Percentiles rank a stretch among this genome's conserved stretches.
These are phyloP conservation scores for Sylvilagus floridanus DNA, from an alignment of 2,797 vertebrate genomes.

Conservation along the genomic window DNA sequence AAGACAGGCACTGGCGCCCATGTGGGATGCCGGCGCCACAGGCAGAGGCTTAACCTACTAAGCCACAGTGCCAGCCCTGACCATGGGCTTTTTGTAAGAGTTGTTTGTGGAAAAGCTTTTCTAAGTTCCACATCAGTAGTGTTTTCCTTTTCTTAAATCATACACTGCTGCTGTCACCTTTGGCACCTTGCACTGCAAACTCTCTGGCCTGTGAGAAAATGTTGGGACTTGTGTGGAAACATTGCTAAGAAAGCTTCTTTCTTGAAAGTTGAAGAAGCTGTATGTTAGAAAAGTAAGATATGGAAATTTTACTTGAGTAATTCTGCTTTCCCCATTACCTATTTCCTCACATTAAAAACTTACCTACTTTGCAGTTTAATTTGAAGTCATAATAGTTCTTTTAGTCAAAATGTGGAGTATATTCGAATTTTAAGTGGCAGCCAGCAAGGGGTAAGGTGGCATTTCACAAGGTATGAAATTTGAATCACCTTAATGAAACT, in stretches of 20 bases:
- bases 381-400: neutral
- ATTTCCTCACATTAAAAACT: neutral
- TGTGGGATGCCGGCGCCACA: too few species aligned
- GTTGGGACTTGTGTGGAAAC: slow-evolving; percentile 7
- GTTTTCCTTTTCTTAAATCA: neutral
- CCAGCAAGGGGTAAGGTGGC: neutral
- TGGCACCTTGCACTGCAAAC: neutral
- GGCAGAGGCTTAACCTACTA: too few species aligned
- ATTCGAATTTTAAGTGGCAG: slow-evolving; percentile 12
- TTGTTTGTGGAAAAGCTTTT: neutral
- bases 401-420: neutral
- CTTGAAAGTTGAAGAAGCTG: neutral
- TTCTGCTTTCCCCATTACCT: neutral
- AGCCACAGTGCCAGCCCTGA: too few species aligned
- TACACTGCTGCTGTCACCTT: neutral
- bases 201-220: neutral
- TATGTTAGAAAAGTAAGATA: neutral
- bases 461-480: neutral
- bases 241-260: neutral
- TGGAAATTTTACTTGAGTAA: slow-evolving; percentile 3
- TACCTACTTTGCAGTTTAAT: neutral
- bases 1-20: too few species aligned
- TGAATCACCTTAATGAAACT: neutral
- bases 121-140: neutral
- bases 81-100: neutral